phyloP scores from a whole-genome alignment of 2,113 vertebrate species.

The Noctilio leporinus region DNA sequence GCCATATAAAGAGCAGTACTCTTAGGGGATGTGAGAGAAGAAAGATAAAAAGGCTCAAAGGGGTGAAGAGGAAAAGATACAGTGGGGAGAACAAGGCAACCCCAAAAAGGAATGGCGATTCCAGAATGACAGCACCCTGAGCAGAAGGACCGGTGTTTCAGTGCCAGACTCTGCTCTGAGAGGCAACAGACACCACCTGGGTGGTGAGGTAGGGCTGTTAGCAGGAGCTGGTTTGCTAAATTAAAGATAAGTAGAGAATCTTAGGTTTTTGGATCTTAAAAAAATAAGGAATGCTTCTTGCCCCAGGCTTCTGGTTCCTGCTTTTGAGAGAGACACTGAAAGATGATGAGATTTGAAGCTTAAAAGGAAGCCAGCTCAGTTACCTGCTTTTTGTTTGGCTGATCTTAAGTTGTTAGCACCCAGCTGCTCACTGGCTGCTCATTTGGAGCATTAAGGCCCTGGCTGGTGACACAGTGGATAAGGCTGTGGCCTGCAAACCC shows the following conservation, averaged over 20 bases:
- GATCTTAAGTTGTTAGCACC: not conserved
- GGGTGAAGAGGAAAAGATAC: not conserved
- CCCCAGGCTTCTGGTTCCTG: not conserved
- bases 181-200: not conserved
- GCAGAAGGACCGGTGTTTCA: not conserved
- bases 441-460: not conserved
- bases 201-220: not conserved
- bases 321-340: not conserved
- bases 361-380: not conserved
- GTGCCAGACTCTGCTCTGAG: not conserved
- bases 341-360: not conserved
- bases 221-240: not conserved
- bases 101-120: not conserved
- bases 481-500: no score
- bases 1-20: not conserved
- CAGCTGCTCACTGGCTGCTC: not conserved
- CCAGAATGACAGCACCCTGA: not conserved
- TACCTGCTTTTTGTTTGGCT: not conserved
- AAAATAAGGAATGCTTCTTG: not conserved
- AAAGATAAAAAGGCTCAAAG: not conserved
- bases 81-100: not conserved
- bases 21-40: not conserved
- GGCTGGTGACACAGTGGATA: not conserved
- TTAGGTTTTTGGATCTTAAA: not conserved
- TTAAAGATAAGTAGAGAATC: not conserved